Conservation (phyloP, 2,888 invertebrate species). For the Chrysolina oricalcia region DNA sequence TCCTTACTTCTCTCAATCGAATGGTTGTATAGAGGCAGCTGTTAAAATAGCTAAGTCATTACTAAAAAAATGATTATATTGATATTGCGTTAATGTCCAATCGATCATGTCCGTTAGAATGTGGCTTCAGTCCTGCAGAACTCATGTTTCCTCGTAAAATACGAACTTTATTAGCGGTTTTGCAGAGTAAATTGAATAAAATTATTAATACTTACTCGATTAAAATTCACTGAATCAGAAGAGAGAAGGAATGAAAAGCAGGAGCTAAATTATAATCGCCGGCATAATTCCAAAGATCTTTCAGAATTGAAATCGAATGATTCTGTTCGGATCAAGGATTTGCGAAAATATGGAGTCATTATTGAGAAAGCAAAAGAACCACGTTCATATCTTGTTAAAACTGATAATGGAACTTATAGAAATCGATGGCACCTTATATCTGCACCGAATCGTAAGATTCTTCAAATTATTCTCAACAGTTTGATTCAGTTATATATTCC, state of each 20-base stretch:
- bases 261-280: conserved; percentile 5
- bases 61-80: conserved; percentile 39
- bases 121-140: conserved; percentile 27
- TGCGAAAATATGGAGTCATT: too few relatives aligned
- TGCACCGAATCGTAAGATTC: too few relatives aligned
- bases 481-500: too few relatives aligned
- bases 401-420: too few relatives aligned
- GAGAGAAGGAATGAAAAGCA: too few relatives aligned
- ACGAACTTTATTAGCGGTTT: conserved; percentile 14
- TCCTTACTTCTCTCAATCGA: conserved; percentile 34
- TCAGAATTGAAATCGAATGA: not conserved
- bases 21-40: conserved; percentile 46
- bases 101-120: conserved; percentile 37
- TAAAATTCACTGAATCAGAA: not conserved
- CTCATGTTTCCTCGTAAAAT: conserved; percentile 15
- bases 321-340: too few relatives aligned
- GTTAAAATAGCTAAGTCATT: conserved; percentile 30
- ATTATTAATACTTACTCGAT: not conserved
- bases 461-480: too few relatives aligned
- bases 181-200: conserved; percentile 3
- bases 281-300: conserved; percentile 5
- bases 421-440: too few relatives aligned
- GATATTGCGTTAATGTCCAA: conserved; percentile 35
- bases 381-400: too few relatives aligned
- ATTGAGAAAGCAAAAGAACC: too few relatives aligned